Percentiles rank a stretch among this genome's conserved stretches.
phyloP scores from a whole-genome alignment of 2,888 invertebrate genomes.

The Lamellibrachia columna region DNA sequence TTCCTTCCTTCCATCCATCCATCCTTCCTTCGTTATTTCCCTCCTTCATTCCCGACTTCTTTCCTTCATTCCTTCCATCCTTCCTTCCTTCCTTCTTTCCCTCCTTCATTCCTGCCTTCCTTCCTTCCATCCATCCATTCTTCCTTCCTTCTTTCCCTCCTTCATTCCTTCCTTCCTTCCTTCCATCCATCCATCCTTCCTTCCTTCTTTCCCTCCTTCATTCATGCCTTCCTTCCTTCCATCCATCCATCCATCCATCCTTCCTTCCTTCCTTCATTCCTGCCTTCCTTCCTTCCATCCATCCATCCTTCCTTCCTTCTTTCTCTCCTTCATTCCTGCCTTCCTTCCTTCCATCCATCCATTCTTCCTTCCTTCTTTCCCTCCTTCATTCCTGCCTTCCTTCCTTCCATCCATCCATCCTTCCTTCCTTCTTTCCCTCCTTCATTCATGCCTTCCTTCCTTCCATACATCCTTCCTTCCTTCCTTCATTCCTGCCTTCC shows the following conservation, averaged over 20 bases:
- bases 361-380: no score
- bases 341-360: no score
- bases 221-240: neutral
- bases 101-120: neutral
- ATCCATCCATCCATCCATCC: neutral
- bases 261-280: neutral
- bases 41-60: neutral
- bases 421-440: no score
- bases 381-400: no score
- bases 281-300: conserved; percentile 16
- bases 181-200: neutral
- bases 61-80: no score
- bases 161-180: neutral
- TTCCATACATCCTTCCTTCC: no score
- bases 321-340: neutral
- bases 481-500: no score
- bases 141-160: neutral
- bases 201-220: neutral
- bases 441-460: no score
- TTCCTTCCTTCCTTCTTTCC: no score
- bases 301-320: conserved; percentile 7
- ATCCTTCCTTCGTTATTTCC: neutral
- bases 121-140: no score
- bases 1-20: conserved; percentile 8
- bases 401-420: no score